Conservation (phyloP, 2,797 vertebrate species). For the Neostethus bicornis region DNA sequence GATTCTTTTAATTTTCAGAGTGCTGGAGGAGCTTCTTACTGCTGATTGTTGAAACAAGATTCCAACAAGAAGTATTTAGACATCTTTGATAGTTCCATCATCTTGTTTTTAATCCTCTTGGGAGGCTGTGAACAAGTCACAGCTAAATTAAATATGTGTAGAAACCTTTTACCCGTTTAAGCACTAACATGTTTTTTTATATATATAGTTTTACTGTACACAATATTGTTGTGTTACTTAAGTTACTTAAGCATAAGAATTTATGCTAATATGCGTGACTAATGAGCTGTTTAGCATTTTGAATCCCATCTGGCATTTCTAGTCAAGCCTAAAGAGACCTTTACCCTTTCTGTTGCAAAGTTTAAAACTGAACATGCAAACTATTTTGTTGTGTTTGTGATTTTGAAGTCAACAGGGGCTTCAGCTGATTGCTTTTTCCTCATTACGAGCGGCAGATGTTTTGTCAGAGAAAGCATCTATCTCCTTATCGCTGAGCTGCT, state of each 20-base stretch:
- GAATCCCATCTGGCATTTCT: not conserved
- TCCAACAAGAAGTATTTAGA: not conserved
- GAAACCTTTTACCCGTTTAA: not conserved
- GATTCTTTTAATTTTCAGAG: not conserved
- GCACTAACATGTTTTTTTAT: not conserved
- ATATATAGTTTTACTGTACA: conserved; percentile 2
- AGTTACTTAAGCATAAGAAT: conserved; percentile 26
- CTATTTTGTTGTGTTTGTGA: not conserved
- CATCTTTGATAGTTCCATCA: not conserved
- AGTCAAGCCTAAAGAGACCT: conserved; percentile 15
- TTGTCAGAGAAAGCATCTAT: conserved; percentile 47
- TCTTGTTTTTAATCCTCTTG: not conserved
- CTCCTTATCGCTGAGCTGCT: conserved; percentile 41
- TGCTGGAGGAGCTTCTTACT: not conserved
- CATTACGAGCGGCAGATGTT: conserved; percentile 59
- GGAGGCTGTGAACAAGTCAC: not conserved
- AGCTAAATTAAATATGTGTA: too few species aligned
- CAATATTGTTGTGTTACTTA: conserved; percentile 25
- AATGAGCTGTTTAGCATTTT: conserved; percentile 1
- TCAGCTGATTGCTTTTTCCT: conserved; percentile 42
- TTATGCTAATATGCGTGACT: not conserved
- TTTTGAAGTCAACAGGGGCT: conserved; percentile 15
- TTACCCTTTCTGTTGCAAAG: conserved; percentile 15
- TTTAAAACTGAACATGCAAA: not conserved
- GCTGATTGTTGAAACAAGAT: not conserved